Base-by-base conservation (phyloP, 2,888 invertebrate genomes). In the Patella pellucida region DNA sequence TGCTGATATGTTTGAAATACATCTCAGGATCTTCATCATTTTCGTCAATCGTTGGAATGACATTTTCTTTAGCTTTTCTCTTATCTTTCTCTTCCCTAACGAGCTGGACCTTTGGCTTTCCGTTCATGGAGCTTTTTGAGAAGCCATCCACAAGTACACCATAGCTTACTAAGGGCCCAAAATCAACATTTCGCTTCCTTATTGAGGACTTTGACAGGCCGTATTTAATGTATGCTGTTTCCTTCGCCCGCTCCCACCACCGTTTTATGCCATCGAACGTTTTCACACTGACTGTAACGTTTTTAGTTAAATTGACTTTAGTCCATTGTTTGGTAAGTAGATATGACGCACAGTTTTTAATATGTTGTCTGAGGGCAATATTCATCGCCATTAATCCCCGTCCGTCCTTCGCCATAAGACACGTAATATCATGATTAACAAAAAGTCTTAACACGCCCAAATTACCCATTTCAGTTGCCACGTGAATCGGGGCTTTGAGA, bases 321-420 rank as follows among this genome's bases (percentile, higher is more conserved):
- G 87, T 88, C 91, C 90, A 90, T 76, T 90, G 90, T 74, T 90
- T 90, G 14, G 90, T 88, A 16, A 91, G 83, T 19, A 91, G 83
- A 77, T 90, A 90, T 1, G 88, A 87, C 7, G 90, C 91, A 74
- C 90, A 90, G 31, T 87, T 84, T 75, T 87, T 87, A 71, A 88
- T 84, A 70, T 86, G 84, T 52, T 86, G 85, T 54, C 90, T 77
- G 7, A 91, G 85, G 9, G 90, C 88, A 15, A 90, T 83, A 76
- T 89, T 89, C 5, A 91, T 76, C 5, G 90, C 89, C 9, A 86
- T 86, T 12, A 89, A 83, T 16, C 84, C 88, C 69, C 87, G 82
- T 3, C 89, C 90, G 76, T 91, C 89, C 74, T 85, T 83, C 4
- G 88, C 89, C 81, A 88, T 85, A 56, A 90, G 85, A 73, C 83